Conservation (phyloP, 1,140 invertebrate genomes). For the Rhagoletis pomonella region DNA sequence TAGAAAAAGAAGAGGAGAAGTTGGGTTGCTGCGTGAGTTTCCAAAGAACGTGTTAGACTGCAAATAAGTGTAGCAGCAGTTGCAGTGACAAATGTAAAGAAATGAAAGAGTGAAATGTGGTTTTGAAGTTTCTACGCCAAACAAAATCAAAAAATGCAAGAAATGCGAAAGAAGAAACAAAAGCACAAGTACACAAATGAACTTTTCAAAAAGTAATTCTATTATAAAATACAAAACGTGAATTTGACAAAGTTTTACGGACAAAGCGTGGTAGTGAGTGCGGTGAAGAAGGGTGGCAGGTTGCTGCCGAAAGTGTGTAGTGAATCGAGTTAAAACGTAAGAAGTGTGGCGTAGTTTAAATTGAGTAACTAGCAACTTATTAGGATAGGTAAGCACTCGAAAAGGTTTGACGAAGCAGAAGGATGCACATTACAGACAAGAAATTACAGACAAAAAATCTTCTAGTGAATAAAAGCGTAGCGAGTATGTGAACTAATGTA, state of each 20-base stretch:
- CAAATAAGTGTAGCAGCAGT: conserved; percentile 12
- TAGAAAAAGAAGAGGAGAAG: too few species aligned
- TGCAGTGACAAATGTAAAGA: background rate
- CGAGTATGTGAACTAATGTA: too few species aligned
- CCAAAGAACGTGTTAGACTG: background rate
- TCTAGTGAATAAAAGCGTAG: too few species aligned
- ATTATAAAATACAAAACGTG: conserved; percentile 46
- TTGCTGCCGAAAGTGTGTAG: background rate
- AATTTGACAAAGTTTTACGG: conserved; percentile 5
- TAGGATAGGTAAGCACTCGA: too few species aligned
- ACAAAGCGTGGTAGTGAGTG: background rate
- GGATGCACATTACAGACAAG: background rate
- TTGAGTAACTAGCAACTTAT: too few species aligned
- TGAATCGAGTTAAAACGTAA: too few species aligned
- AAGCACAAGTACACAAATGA: background rate
- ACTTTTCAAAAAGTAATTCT: conserved; percentile 37
- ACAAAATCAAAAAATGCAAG: background rate
- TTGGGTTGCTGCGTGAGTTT: too few species aligned
- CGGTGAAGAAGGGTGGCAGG: background rate
- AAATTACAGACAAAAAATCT: background rate
- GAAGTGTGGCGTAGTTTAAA: too few species aligned
- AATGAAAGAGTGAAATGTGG: background rate
- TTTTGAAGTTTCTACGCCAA: conserved; percentile 2
- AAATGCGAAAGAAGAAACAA: background rate
- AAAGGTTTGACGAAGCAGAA: too few species aligned